Evolutionary conservation across 2,113 vertebrate species (phyloP), one percentile per base, ranked within the genome.

Genomic region (Psephotus haematonotus): DNA sequence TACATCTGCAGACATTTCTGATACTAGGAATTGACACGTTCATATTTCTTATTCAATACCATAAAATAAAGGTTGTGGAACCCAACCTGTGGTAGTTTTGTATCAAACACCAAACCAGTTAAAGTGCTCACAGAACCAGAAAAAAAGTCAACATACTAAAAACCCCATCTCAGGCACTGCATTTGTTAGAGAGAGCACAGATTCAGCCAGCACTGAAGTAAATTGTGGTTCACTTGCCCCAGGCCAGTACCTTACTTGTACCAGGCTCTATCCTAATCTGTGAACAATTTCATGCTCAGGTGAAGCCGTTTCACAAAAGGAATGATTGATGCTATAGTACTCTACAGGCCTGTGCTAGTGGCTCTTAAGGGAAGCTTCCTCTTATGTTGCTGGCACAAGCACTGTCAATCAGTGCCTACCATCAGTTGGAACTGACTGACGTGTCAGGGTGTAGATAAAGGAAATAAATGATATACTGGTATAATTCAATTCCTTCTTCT

Each of bases 401-500:
- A 28, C 46, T 72, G 53, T 62, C 84, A 63, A 17, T 71, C 50
- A 78, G 39, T 12, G 43, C 74, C 67, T 31, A 18, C 28, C 90
- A 88, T 60, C 49, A 82, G 53, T 1, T 63, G 50, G 57, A 92
- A 86, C 35, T 44, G 52, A 65, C 19, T 74, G 72, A 70, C 44
- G 11, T 6, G 15, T 41, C 64, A 75, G 29, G 86, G 14, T 7
- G 24, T 4, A 88, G 65, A 41, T 52, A 68, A 63, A 93, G 37
- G 9, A 62, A 91, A 88, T 62, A 88, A 92, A 77, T 27, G 88
- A 31, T 37, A 68, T 6, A 63, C 13, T 33, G 55, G 11, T 25
- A 82, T 84, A 63, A 74, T 78, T 87, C 75, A 95, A 93, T n/a
- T 64, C 43, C 7, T 53, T 13, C 7, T 67, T 74, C 47, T 79